These are phyloP conservation scores for Bellardia bayeri DNA, from an alignment of 2,888 invertebrate genomes.

Conservation along the genomic window DNA sequence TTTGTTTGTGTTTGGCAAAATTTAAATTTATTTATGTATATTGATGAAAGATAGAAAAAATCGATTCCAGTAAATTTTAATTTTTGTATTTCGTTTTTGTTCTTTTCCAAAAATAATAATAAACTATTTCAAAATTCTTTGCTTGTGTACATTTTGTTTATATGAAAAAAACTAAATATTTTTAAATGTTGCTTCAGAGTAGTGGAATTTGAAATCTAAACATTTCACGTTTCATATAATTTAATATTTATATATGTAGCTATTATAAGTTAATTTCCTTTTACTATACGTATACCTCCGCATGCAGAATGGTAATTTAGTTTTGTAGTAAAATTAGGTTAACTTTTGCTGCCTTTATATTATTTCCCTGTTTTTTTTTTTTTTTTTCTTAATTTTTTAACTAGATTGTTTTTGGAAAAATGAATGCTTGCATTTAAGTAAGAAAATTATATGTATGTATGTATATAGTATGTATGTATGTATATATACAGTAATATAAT, in stretches of 20 bases:
- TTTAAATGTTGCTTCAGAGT: conserved; percentile 48
- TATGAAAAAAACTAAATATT: conserved; percentile 21
- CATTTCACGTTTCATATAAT: conserved; percentile 37
- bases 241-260: neutral
- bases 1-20: neutral
- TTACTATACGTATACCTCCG: neutral
- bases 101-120: conserved; percentile 24
- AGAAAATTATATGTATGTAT: neutral
- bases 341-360: conserved; percentile 20
- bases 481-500: conserved; percentile 29
- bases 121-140: conserved; percentile 38
- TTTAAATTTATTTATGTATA: neutral
- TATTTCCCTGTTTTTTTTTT: conserved; percentile 1
- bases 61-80: conserved; percentile 11
- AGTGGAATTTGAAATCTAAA: conserved; percentile 34
- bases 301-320: neutral
- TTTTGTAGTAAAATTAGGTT: conserved; percentile 37
- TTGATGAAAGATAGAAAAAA: conserved; percentile 16
- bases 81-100: conserved; percentile 12
- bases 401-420: conserved; percentile 7
- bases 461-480: too few species aligned
- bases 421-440: conserved; percentile 25
- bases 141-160: conserved; percentile 32
- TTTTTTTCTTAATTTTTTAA: conserved; percentile 2
- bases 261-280: conserved; percentile 20